Percentiles rank a stretch among this genome's conserved stretches.
Evolutionary conservation across 2,797 vertebrate genomes (phyloP).

Genomic region (Myotis findleyi): DNA sequence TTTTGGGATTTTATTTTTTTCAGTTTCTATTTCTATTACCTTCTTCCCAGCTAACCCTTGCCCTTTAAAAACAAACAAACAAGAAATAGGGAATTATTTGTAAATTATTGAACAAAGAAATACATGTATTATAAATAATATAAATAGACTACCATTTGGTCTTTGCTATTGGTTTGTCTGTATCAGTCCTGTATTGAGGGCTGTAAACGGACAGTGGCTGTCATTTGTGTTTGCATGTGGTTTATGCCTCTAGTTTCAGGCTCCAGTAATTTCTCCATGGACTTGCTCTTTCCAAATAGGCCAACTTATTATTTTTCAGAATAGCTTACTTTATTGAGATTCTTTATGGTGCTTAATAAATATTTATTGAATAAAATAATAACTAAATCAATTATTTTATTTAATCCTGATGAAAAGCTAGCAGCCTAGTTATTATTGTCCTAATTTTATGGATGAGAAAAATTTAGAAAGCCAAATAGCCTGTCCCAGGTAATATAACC

Average conservation of each 20-base stretch:
- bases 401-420: neutral
- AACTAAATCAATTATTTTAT: neutral
- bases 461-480: neutral
- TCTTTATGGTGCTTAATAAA: neutral
- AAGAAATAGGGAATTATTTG: neutral
- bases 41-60: neutral
- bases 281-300: neutral
- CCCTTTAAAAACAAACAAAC: neutral
- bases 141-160: neutral
- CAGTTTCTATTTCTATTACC: neutral
- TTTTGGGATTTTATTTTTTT: neutral
- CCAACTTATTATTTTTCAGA: neutral
- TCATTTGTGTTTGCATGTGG: neutral
- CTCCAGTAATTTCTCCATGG: neutral
- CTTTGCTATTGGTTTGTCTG: neutral
- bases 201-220: neutral
- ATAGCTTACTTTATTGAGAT: neutral
- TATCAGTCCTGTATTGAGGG: neutral
- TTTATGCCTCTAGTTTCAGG: neutral
- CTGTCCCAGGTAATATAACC: neutral
- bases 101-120: neutral
- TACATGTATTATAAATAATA: neutral
- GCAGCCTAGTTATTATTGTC: neutral
- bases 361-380: neutral
- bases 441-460: neutral